These are phyloP conservation scores for Drosophila orena DNA, from an alignment of 1,140 invertebrate genomes.

Conservation along the genomic window DNA sequence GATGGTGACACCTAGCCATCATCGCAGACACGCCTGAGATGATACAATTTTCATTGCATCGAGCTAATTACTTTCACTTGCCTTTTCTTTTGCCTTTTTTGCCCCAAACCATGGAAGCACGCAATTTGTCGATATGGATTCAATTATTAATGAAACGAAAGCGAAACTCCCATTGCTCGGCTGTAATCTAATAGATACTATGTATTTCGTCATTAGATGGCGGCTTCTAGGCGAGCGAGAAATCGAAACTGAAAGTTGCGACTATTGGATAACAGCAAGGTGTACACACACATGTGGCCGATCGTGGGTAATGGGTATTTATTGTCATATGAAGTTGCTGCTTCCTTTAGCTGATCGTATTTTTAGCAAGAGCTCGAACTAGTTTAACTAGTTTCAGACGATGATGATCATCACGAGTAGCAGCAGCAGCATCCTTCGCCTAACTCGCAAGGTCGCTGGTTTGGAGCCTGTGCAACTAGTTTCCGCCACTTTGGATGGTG, in stretches of 20 bases:
- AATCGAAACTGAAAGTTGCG: constrained; percentile 69
- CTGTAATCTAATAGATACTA: constrained; percentile 49
- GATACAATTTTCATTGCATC: constrained; percentile 21
- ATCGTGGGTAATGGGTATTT: constrained; percentile 29
- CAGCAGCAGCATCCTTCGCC: constrained; percentile 55
- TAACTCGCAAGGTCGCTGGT: constrained; percentile 59
- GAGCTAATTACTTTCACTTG: constrained; percentile 76
- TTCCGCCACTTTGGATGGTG: constrained; percentile 31
- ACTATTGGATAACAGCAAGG: constrained; percentile 19
- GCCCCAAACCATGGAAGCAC: constrained; percentile 31
- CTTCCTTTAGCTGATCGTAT: constrained; percentile 60
- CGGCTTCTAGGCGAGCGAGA: constrained; percentile 46
- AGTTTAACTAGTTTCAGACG: constrained; percentile 64
- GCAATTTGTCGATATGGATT: constrained; percentile 65
- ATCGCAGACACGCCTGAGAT: constrained; percentile 26
- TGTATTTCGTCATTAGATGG: constrained; percentile 38
- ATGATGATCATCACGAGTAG: not conserved
- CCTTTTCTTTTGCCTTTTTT: constrained; percentile 28
- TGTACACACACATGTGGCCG: constrained; percentile 28
- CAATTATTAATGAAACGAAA: constrained; percentile 62
- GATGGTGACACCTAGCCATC: constrained; percentile 51
- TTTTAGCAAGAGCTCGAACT: constrained; percentile 63
- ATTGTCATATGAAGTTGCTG: constrained; percentile 42
- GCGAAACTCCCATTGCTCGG: constrained; percentile 40
- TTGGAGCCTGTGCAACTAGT: constrained; percentile 31